Base-by-base conservation (phyloP, 1,140 invertebrate genomes). In the Meloidogyne floridensis region DNA sequence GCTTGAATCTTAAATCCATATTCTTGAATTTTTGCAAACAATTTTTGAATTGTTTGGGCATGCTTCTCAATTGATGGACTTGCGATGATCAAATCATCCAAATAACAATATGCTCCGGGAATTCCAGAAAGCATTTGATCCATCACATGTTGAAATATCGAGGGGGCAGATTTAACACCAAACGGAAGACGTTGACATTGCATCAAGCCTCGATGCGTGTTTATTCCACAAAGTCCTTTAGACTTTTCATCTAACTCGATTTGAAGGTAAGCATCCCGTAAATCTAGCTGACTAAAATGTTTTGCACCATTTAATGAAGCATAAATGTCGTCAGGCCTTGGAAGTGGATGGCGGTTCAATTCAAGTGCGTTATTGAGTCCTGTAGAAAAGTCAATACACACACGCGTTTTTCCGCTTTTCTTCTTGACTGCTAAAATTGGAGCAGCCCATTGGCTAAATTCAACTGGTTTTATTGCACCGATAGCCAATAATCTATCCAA, bases 101-200 rank as follows among this genome's bases (percentile, higher is more conserved):
- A 70, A 81, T 84, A 84, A 43, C 20, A 79, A 7, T 15, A 77
- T 82, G 43, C 83, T 84, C 15, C 90, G 65, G 47, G 81, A 81
- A 79, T 74, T 65, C 83, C 84, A 42, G 73, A 47, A 18, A 92
- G 77, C 5, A 90, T 80, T 83, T 89, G 81, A 72, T 91, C 90
- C 13, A 92, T 91, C 9, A 90, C 86, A 73, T 88, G 65, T 80
- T 93, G 91, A 81, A 92, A 93, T 80, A 91, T 89, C 42, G 88
- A 78, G 32, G 92, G 91, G 0, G 91, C 91, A 20, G 88, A 89
- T 82, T 90, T 89, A 8, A 93, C 90, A 9, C 91, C 91, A 88
- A 91, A 92, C 6, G 86, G 88, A 8, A 92, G 77, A 65, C 89
- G 80, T 79, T 90, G 91, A 84, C 91, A 90, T 72, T 75, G 15